A percentile compares a stretch with the other conserved stretches of the same genome.
These are phyloP conservation scores for Meloidogyne floridensis DNA, from an alignment of 1,140 invertebrate species.

Conservation along the genomic window DNA sequence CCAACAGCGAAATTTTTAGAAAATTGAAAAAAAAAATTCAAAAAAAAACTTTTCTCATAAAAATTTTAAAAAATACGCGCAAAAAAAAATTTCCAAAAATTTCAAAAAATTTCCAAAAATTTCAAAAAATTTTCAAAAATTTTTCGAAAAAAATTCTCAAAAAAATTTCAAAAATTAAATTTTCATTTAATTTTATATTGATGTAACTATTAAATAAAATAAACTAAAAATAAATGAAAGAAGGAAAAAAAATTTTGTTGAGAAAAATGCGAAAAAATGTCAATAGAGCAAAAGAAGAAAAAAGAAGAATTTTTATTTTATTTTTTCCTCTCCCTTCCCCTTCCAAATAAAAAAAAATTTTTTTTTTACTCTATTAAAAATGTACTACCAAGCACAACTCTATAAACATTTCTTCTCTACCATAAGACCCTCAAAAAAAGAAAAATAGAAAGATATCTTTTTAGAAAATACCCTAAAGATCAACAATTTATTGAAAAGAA, in stretches of 20 bases:
- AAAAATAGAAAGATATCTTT: not conserved
- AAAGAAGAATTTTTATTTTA: not conserved
- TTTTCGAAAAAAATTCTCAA: no score
- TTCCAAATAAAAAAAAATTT: no score
- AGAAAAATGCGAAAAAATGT: not conserved
- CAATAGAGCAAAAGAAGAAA: not conserved
- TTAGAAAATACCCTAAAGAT: not conserved
- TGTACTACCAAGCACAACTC: no score
- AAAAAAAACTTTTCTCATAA: no score
- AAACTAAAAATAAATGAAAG: not conserved
- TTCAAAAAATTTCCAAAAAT: no score
- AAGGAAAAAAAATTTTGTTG: not conserved
- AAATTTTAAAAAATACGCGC: no score
- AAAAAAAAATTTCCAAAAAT: no score
- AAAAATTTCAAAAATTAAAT: not conserved
- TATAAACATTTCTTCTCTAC: no score
- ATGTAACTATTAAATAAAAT: not conserved
- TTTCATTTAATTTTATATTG: not conserved
- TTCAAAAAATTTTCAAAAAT: no score
- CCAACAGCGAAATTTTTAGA: no score
- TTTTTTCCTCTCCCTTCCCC: not conserved
- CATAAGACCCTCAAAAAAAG: not conserved
- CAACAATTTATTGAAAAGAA: not conserved
- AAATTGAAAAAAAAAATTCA: no score
- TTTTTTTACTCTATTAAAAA: no score